These are phyloP conservation scores for Zalophus californianus DNA, from an alignment of 2,797 vertebrate species.

Conservation along the genomic window DNA sequence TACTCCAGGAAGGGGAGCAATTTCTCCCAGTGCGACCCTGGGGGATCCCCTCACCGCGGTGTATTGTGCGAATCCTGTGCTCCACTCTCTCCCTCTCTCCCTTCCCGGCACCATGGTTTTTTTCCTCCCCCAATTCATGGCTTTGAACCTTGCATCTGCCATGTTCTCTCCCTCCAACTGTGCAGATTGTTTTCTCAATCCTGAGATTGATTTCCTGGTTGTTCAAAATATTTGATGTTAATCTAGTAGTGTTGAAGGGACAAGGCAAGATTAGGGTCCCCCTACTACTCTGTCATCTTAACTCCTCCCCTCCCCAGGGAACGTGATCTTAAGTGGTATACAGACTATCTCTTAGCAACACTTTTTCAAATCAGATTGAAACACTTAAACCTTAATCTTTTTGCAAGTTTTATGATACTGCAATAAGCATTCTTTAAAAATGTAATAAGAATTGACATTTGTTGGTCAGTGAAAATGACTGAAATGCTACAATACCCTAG, in stretches of 20 bases:
- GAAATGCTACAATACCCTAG: not conserved
- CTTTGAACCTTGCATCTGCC: not conserved
- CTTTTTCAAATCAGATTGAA: constrained; percentile 34
- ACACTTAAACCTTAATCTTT: not conserved
- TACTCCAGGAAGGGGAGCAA: not conserved
- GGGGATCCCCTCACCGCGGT: not conserved
- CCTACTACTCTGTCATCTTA: not conserved
- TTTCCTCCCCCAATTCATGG: not conserved
- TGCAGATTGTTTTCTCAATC: not conserved
- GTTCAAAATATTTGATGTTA: not conserved
- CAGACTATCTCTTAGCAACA: not conserved
- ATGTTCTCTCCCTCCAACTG: not conserved
- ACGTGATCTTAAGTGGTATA: not conserved
- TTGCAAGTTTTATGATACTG: constrained; percentile 25
- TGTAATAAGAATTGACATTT: constrained; percentile 26
- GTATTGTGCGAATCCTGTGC: not conserved
- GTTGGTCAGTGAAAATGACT: constrained; percentile 54
- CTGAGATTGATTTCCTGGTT: not conserved
- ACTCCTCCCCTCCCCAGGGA: not conserved
- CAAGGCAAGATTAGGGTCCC: not conserved
- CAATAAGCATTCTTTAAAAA: constrained; percentile 25
- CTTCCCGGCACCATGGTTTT: not conserved
- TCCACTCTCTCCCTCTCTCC: not conserved
- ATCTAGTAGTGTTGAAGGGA: not conserved
- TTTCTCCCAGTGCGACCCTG: not conserved